Base-by-base conservation (phyloP, 92 coral and sea anemone genomes). In the Actinernus sp. region DNA sequence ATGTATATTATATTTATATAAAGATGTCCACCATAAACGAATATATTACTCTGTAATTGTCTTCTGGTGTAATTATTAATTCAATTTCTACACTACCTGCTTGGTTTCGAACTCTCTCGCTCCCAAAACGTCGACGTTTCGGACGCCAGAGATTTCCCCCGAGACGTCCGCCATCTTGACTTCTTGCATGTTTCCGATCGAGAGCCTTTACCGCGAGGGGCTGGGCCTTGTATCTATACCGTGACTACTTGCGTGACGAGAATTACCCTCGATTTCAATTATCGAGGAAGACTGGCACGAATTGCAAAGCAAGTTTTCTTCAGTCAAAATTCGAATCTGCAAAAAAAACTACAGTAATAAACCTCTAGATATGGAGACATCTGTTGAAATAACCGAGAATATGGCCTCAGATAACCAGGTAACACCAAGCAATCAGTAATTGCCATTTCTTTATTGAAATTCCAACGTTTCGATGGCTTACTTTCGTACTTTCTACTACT, bases 331-430 rank as follows among this genome's bases (percentile, higher is more conserved):
- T 70, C 58, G 74, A 70, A 57, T 26, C 30, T 26, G 6, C 33
- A 32, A 44, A 20, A 5, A 45, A 70, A 55, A 70, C 10, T 4
- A 17, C 52, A 18, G 4, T 6, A 34, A 45, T 45, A 8, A 45
- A 9, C 21, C 21, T 45, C 4, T 45, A 9, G 52, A 8, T 12
- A 55, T 67, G 66, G 66, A 70, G 3, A 7, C 78, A 70, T 47
- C 78, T 57, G 78, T 57, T 70, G 78, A 41, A 19, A 55, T 28
- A 14, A 4, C 66, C 31, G 52, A 44, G 48, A 57, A 70, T 18
- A 31, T 51, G 2, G 22, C 65, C 9, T 1, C 50, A 17, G 67
- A 68, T 2, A 20, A 28, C 23, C 51, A 68, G 60, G 75, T 68
- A 68, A 4, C 38, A 24, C 32, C 12, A 0, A 3, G 2, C 3